Base-by-base conservation (phyloP, 1,140 invertebrate species). In the Scaptomyza hsui region DNA sequence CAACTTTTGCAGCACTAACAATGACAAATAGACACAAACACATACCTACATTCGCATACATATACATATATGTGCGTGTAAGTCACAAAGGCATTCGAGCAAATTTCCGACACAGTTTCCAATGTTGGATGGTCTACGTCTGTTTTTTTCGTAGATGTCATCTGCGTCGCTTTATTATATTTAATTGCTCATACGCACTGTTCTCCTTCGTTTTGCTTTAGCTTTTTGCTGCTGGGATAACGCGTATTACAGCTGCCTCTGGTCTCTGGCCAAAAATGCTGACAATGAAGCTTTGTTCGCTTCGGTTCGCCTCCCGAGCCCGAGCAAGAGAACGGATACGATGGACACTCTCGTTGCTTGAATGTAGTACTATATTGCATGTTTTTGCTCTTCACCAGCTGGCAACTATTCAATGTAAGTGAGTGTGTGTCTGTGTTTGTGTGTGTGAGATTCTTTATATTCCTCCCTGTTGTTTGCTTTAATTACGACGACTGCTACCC, bases 141-240 rank as follows among this genome's bases (percentile, higher is more conserved):
- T 21, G 56, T 41, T 24, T 39, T 12, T 39, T 61, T 61, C n/a
- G 32, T 37, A 26, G 42, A 29, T 72, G 67, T 52, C 49, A 49
- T 69, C 69, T 75, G 72, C 53, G 64, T 70, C 35, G 71, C 74
- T 74, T 72, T 72, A 72, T 79, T 79, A 71, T 78, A 79, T 71
- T 79, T 71, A 79, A 79, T 79, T 79, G 72, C 65, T 79, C 67
- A 79, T 79, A 79, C 76, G 77, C 77, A 79, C 77, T 32, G 72
- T 61, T 47, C 44, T 61, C 47, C 39, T 51, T 10, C 52, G 61
- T 24, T 64, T 55, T 26, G 45, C 45, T 60, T 78, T 53, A n/a
- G n/a, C 37, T 67, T 52, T 69, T 52, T 18, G 13, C 41, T 21
- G 32, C 26, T 45, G 24, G 7, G 35, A 35, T 16, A 21, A 35